Evolutionary conservation across 2,888 invertebrate genomes (phyloP), one percentile per base, ranked within the genome.

Genomic region (Epinotia brunnichana): DNA sequence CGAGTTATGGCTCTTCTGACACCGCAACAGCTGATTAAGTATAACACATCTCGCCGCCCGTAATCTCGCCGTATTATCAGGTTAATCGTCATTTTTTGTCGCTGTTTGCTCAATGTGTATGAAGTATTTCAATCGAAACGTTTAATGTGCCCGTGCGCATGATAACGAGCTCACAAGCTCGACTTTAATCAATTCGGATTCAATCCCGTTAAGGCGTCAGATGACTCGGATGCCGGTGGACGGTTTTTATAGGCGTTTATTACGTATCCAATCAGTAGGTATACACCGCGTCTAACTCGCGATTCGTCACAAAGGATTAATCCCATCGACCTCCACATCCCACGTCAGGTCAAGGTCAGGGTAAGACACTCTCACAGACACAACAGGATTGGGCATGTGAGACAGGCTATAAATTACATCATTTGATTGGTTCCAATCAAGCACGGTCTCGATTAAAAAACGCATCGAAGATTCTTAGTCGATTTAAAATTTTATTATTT

Each of bases 371-470:
- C 78, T 72, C 68, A 74, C 66, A 79, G 78, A 77, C 77, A 75
- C 81, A 75, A 78, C 80, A 84, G 82, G 84, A 83, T 80, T 82
- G 78, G 79, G 81, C 79, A 80, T 80, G 73, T 69, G 84, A 84
- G 83, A 82, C 83, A 77, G 84, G 80, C 82, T 84, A 86, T 92
- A 91, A 91, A 92, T 88, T 85, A 90, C 82, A 85, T 86, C 84
- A 87, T 90, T 88, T 89, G 88, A 92, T 92, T 89, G 88, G 90
- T 90, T 90, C 91, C 90, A 91, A 91, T 90, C 89, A 90, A 86
- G 82, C 79, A 85, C 82, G 85, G 84, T 85, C 80, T 85, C 87
- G 86, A 88, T 90, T 88, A 88, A 89, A 90, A 78, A 87, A 86
- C 83, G 80, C 82, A 85, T 83, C 83, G 79, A 78, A 74, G 57